A percentile compares a stretch with the other conserved stretches of the same genome.
Conservation (phyloP, 2,113 vertebrate species). For the Mixornis gularis region DNA sequence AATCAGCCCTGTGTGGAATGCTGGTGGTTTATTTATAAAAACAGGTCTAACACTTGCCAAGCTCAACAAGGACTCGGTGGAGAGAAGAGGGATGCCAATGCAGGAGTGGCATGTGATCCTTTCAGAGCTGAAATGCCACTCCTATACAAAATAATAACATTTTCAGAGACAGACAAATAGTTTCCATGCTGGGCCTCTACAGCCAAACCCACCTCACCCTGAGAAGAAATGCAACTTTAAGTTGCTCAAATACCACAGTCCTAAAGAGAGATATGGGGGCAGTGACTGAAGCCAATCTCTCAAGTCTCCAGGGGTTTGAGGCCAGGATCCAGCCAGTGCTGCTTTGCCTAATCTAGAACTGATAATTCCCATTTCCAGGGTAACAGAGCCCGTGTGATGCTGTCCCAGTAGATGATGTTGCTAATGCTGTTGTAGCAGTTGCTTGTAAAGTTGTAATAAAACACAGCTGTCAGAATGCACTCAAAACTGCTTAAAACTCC, state of each 20-base stretch:
- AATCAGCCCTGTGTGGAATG: neutral
- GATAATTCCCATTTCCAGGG: neutral
- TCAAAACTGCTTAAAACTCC: neutral
- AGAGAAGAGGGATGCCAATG: neutral
- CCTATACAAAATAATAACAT: neutral
- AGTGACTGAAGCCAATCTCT: neutral
- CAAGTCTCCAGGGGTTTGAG: fast-evolving
- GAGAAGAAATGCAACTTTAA: neutral
- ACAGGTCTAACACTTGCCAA: neutral
- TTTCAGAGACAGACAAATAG: neutral
- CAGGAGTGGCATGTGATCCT: neutral
- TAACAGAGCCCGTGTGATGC: fast-evolving
- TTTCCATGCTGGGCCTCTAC: neutral
- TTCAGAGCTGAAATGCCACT: neutral
- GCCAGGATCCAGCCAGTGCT: neutral
- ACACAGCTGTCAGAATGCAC: neutral
- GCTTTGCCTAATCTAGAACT: neutral
- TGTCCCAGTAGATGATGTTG: neutral
- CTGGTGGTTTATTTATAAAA: conserved; percentile 42
- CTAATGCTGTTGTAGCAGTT: neutral
- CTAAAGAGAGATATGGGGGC: neutral
- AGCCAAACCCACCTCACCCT: conserved; percentile 16
- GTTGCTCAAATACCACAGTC: neutral
- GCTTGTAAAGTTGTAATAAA: neutral
- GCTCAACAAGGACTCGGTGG: neutral